These are phyloP conservation scores for Dugesia japonica DNA, from an alignment of 2,888 invertebrate genomes.

Conservation along the genomic window DNA sequence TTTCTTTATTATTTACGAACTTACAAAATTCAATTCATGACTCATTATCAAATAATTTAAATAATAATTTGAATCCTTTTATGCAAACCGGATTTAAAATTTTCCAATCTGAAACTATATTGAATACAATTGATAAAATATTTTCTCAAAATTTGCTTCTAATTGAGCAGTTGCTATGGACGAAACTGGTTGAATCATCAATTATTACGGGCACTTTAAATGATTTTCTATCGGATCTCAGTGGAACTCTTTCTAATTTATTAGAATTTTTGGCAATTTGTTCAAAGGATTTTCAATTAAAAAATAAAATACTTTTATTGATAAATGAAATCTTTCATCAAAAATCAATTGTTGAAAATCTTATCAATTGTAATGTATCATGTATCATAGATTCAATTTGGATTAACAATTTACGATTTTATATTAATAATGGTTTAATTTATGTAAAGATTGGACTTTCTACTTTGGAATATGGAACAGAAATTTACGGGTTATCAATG, in stretches of 20 bases:
- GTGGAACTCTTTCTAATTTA: not conserved
- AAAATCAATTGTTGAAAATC: not conserved
- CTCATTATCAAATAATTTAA: not conserved
- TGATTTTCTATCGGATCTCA: not conserved
- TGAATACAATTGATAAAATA: not conserved
- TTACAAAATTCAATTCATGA: not conserved
- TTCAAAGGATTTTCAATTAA: not conserved
- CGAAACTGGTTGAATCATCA: not conserved
- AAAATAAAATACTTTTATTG: not conserved
- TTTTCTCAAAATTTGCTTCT: constrained; percentile 1
- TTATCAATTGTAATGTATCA: not conserved
- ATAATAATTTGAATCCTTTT: not conserved
- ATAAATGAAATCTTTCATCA: not conserved
- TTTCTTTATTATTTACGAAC: not conserved
- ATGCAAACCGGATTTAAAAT: not conserved
- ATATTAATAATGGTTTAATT: not conserved
- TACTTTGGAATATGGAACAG: not conserved
- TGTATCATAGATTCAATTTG: not conserved
- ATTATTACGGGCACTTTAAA: not conserved
- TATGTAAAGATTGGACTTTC: not conserved
- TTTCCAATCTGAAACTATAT: not conserved
- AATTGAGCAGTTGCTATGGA: not conserved
- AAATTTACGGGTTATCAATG: not conserved
- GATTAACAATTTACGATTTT: not conserved
- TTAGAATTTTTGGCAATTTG: not conserved